phyloP scores from a whole-genome alignment of 2,797 vertebrate genomes.

The Nothura maculosa region DNA sequence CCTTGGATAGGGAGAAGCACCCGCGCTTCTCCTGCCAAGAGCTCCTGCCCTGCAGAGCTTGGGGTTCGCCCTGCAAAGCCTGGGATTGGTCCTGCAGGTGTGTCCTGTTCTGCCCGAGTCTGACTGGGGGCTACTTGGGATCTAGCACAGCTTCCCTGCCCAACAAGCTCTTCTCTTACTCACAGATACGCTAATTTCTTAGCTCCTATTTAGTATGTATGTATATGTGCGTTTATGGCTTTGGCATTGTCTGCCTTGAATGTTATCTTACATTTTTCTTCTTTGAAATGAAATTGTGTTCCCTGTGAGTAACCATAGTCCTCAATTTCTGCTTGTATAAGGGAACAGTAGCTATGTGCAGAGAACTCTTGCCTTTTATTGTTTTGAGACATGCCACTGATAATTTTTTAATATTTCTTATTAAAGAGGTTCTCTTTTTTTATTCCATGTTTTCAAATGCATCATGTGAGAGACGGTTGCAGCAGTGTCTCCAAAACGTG shows the following conservation, averaged over 20 bases:
- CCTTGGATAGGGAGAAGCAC: not conserved
- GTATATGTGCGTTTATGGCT: not conserved
- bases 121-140: not conserved
- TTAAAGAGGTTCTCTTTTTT: not conserved
- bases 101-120: not conserved
- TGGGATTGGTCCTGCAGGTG: not conserved
- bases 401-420: not conserved
- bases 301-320: not conserved
- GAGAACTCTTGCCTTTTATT: not conserved
- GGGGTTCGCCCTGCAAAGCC: not conserved
- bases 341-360: not conserved
- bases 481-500: not conserved
- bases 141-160: fast-evolving
- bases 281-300: no score
- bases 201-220: fast-evolving
- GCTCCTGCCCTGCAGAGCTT: not conserved
- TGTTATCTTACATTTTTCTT: no score
- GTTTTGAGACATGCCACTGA: not conserved
- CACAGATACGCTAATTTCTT: not conserved
- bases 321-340: not conserved
- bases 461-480: not conserved
- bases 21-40: not conserved
- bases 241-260: not conserved
- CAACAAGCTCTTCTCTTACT: not conserved
- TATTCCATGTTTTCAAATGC: not conserved